Evolutionary conservation across 2,113 vertebrate genomes (phyloP), one percentile per base, ranked within the genome.

Genomic region (Syngnathus scovelli): DNA sequence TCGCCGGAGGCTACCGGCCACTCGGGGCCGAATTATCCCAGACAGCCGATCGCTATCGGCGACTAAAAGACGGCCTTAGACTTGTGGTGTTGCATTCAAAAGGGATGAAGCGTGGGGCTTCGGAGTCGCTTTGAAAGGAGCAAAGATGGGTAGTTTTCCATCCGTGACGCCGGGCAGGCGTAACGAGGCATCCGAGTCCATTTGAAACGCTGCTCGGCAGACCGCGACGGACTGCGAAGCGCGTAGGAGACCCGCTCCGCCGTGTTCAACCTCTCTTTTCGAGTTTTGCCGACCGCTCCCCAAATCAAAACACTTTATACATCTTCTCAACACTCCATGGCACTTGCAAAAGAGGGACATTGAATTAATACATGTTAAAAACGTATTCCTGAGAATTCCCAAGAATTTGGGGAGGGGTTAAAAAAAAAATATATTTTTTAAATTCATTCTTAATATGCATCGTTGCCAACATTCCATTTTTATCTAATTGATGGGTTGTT

Each of bases 81-180:
- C 64, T 60, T 74, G 39, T 72, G 23, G 13, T 73, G 70, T 71
- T 74, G 71, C 74, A 71, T 62, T 21, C 72, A 75, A 79, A 78
- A 72, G 63, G 69, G 69, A 69, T 55, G 70, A 74, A 79, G 18
- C 69, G 63, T 72, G 7, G 1, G 27, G 27, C 27, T 48, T 67
- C 71, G 46, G 7, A 63, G 66, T 52, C 59, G 44, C 54, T 79
- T 55, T 72, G 43, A 64, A 56, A 21, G 46, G 56, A 27, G 52
- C 59, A 71, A 63, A 52, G 54, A 43, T 75, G 75, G 65, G 58
- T 4, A 27, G 64, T 51, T 52, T 68, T 61, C 56, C 44, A 43
- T 75, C 66, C 48, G 48, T 49, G 58, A 15, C 63, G 66, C 18
- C 74, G 69, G 74, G 41, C 66, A 59, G 78, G 78, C 68, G 10